Conservation (phyloP, 2,888 invertebrate genomes). For the Ectemnius continuus region DNA sequence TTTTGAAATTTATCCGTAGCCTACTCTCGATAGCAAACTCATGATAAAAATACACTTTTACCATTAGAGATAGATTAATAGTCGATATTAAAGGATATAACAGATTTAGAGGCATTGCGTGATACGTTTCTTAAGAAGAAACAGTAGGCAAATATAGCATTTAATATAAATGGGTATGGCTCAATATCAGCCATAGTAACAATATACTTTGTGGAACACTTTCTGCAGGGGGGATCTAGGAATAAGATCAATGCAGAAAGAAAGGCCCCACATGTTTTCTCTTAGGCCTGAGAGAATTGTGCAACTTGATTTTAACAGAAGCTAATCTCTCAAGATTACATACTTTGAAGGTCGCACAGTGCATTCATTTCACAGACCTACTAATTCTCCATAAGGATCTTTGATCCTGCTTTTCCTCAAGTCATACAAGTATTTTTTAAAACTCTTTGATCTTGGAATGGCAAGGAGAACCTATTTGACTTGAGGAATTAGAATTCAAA, state of each 20-base stretch:
- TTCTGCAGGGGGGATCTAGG: neutral
- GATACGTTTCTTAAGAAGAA: slow-evolving; percentile 40
- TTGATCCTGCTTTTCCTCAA: too few relatives aligned
- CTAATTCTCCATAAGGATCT: too few relatives aligned
- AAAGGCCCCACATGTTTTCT: slow-evolving; percentile 4
- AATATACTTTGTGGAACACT: slow-evolving; percentile 31
- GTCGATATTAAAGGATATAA: slow-evolving; percentile 37
- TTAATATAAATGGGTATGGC: slow-evolving; percentile 24
- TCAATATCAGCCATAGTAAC: slow-evolving; percentile 19
- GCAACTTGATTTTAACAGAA: slow-evolving; percentile 12
- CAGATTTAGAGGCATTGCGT: slow-evolving; percentile 42
- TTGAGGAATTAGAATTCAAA: too few relatives aligned
- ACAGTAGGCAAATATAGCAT: slow-evolving; percentile 43
- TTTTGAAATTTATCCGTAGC: slow-evolving; percentile 18
- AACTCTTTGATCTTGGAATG: too few relatives aligned
- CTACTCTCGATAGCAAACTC: slow-evolving; percentile 54
- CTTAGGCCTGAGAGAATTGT: slow-evolving; percentile 9
- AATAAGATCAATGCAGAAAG: slow-evolving; percentile 1
- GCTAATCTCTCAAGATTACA: slow-evolving; percentile 18
- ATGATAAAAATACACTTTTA: slow-evolving; percentile 58
- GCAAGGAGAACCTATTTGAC: too few relatives aligned
- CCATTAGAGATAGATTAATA: slow-evolving; percentile 26
- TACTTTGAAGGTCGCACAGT: slow-evolving; percentile 35
- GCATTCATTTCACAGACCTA: slow-evolving; percentile 10
- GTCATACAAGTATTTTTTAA: too few relatives aligned